Conservation (phyloP, 2,888 invertebrate species). For the Anticlea derivata region DNA sequence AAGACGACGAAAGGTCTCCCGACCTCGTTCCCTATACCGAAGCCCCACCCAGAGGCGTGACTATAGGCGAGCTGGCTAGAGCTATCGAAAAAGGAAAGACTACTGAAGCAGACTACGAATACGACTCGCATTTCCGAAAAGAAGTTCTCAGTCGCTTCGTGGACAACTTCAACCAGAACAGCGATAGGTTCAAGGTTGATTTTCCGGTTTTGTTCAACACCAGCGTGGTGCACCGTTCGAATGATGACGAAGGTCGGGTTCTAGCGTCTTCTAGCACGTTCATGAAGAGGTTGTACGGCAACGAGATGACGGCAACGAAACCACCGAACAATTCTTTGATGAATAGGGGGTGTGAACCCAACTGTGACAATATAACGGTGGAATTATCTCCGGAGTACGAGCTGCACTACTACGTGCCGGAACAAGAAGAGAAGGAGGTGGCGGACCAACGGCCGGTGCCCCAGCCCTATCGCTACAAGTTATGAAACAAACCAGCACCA, state of each 20-base stretch:
- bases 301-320: conserved; percentile 30
- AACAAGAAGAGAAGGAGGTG: conserved; percentile 65
- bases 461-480: conserved; percentile 42
- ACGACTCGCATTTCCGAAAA: conserved; percentile 60
- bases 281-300: conserved; percentile 53
- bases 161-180: conserved; percentile 69
- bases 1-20: conserved; percentile 48
- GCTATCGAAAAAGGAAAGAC: conserved; percentile 26
- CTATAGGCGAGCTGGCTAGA: conserved; percentile 39
- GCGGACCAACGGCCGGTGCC: conserved; percentile 34
- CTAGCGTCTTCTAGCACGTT: conserved; percentile 63
- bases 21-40: conserved; percentile 41
- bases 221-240: conserved; percentile 58
- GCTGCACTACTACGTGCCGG: conserved; percentile 74
- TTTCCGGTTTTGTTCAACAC: conserved; percentile 71
- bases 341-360: conserved; percentile 48
- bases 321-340: conserved; percentile 22
- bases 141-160: conserved; percentile 65
- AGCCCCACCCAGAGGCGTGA: conserved; percentile 28
- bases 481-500: conserved; percentile 42
- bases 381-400: conserved; percentile 73
- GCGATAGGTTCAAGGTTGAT: conserved; percentile 62
- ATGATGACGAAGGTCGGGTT: conserved; percentile 44
- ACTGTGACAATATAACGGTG: conserved; percentile 57
- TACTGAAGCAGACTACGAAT: conserved; percentile 53